phyloP scores from a whole-genome alignment of 2,113 vertebrate genomes.

The Chlorocebus sabaeus region DNA sequence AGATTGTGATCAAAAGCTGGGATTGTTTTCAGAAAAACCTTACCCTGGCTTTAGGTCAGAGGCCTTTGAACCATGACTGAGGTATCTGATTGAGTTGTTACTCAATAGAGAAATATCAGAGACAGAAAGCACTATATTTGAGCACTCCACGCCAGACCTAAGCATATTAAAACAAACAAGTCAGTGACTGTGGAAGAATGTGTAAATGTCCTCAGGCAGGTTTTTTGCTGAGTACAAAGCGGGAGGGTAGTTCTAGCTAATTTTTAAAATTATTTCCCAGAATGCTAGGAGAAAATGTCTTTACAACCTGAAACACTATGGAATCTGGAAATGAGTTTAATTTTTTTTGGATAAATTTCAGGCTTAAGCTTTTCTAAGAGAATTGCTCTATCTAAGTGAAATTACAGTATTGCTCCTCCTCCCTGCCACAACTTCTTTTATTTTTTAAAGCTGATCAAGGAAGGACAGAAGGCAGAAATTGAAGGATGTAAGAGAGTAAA shows the following conservation, averaged over 20 bases:
- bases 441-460: neutral
- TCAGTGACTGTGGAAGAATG: neutral
- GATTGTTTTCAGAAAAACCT: neutral
- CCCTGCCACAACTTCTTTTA: neutral
- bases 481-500: neutral
- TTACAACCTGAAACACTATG: neutral
- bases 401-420: neutral
- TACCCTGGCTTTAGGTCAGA: neutral
- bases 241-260: neutral
- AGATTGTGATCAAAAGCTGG: neutral
- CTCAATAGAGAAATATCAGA: neutral
- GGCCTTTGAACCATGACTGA: neutral
- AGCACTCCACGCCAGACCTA: neutral
- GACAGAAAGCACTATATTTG: neutral
- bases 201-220: neutral
- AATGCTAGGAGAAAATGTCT: neutral
- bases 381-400: neutral
- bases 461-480: neutral
- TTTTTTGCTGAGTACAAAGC: neutral
- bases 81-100: neutral
- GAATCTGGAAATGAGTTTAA: conserved; percentile 4
- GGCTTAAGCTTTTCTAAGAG: neutral
- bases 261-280: neutral
- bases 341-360: neutral
- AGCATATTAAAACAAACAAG: neutral